Base-by-base conservation (phyloP, 2,113 vertebrate genomes). In the Xiphorhynchus elegans region DNA sequence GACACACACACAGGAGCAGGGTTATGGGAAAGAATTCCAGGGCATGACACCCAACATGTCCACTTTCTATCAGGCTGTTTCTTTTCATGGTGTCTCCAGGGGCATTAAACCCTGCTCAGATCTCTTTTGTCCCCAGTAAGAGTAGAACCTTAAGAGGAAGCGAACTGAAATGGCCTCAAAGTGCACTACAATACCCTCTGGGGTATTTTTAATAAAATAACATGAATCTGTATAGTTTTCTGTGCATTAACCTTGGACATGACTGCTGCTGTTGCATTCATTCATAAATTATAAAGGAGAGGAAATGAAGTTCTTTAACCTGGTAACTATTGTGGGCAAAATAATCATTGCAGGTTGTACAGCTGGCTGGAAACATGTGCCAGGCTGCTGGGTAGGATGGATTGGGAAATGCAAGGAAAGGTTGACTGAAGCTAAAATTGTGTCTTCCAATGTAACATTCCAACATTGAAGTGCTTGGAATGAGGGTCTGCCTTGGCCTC, bases 381-480 rank as follows among this genome's bases (percentile, higher is more conserved):
- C 37, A 44, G 31, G 42, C 75, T 78, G 6, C 35, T 53, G 67
- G 16, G 18, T 60, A 31, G 44, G 52, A 33, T 39, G 53, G 39
- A 44, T 8, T 62, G 47, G 46, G 40, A 75, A 53, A 40, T 49
- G 37, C 9, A 1, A 73, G 50, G 39, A 29, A 44, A 76, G 66
- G 55, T 2, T 66, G 74, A 28, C 58, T 70, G 39, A 77, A 69
- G 50, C 25, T 42, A 19, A 47, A 91, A 73, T 13, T 29, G 8
- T 23, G 2, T 11, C 21, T 68, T 68, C 23, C 21, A 37, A 1
- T 10, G 12, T 3, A 23, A 31, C 5, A 44, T n/a, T 62, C 35
- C 53, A 47, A 1, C 0, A 0, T 0, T 39, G 40, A 55, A 9
- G 39, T 31, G 28, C 33, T 89, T 58, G 55, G 67, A 39, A 13